Percentiles rank a stretch among this genome's conserved stretches.
These are phyloP conservation scores for Parascotia fuliginaria DNA, from an alignment of 2,888 invertebrate genomes.

Conservation along the genomic window DNA sequence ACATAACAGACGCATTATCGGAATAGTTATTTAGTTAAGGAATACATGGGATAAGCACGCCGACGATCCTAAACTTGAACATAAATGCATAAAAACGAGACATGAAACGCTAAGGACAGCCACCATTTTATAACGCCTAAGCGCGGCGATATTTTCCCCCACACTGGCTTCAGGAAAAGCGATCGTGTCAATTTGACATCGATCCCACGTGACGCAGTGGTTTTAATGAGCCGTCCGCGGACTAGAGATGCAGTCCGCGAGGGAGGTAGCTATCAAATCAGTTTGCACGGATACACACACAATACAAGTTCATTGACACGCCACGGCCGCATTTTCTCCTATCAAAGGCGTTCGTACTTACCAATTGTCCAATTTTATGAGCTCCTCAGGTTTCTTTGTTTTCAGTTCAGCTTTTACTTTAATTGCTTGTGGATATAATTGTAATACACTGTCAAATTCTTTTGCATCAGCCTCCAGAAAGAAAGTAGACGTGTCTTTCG, in stretches of 20 bases:
- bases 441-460: constrained; percentile 95
- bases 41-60: constrained; percentile 48
- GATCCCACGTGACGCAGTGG: constrained; percentile 90
- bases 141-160: constrained; percentile 82
- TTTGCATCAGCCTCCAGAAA: constrained; percentile 95
- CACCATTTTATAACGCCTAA: constrained; percentile 86
- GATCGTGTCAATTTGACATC: constrained; percentile 88
- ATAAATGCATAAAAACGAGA: constrained; percentile 71
- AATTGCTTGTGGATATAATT: constrained; percentile 96
- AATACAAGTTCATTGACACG: constrained; percentile 87
- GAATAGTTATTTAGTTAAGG: constrained; percentile 55
- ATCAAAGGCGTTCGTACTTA: constrained; percentile 88
- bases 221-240: constrained; percentile 89
- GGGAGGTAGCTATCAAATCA: constrained; percentile 88
- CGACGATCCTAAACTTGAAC: constrained; percentile 57
- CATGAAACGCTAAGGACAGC: constrained; percentile 77
- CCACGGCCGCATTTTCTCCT: constrained; percentile 87
- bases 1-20: constrained; percentile 52
- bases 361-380: constrained; percentile 98
- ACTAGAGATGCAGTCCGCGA: constrained; percentile 87
- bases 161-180: constrained; percentile 84
- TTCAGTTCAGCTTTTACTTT: constrained; percentile 95
- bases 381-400: constrained; percentile 96
- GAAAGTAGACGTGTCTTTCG: constrained; percentile 97
- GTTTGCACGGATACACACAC: constrained; percentile 87